phyloP scores from a whole-genome alignment of 2,797 vertebrate species.

The Galagoides demidoff region DNA sequence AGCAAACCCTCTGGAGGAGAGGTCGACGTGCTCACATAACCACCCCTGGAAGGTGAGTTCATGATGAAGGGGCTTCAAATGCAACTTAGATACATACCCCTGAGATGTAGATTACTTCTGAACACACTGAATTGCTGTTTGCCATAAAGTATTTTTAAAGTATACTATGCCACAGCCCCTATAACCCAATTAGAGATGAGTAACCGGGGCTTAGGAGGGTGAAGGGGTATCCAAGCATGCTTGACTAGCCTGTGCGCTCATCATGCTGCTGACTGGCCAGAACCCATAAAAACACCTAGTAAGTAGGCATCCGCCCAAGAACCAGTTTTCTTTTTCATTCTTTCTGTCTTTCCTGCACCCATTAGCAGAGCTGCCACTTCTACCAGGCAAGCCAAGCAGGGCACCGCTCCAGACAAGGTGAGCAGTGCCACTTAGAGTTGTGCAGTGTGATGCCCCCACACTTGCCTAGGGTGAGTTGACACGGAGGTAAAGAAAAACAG shows the following conservation, averaged over 20 bases:
- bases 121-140: background rate
- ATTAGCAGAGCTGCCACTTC: background rate
- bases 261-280: background rate
- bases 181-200: background rate
- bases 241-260: background rate
- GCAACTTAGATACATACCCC: background rate
- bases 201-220: background rate
- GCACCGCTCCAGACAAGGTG: rapidly evolving
- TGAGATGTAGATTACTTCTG: background rate
- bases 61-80: background rate
- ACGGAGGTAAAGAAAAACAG: background rate
- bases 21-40: background rate
- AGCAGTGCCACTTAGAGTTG: background rate
- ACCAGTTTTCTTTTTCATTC: background rate
- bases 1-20: background rate
- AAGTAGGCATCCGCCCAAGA: background rate
- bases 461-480: background rate
- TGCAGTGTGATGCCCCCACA: background rate
- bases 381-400: background rate
- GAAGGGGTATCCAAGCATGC: background rate
- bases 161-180: background rate
- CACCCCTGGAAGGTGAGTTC: background rate
- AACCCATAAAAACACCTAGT: background rate
- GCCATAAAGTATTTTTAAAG: background rate
- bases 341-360: background rate